phyloP scores from a whole-genome alignment of 2,888 invertebrate species.

The Geotrupes spiniger region DNA sequence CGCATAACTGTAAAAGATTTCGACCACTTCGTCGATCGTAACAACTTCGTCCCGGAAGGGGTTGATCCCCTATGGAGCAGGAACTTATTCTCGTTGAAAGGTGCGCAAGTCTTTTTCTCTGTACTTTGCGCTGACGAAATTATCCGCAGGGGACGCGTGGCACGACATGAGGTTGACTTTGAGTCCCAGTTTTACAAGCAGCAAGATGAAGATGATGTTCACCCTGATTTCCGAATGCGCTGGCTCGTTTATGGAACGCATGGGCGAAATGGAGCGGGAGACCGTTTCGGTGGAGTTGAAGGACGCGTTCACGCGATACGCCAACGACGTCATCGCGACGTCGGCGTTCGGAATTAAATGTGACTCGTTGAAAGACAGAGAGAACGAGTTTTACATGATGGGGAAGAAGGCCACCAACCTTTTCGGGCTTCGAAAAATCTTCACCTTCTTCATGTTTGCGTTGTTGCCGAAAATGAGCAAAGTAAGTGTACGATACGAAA shows the following conservation, averaged over 20 bases:
- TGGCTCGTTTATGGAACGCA: slow-evolving; percentile 27
- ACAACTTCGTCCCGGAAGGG: too few species aligned
- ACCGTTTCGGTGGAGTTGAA: too few species aligned
- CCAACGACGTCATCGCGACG: too few species aligned
- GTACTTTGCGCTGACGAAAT: too few species aligned
- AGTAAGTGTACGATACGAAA: not conserved
- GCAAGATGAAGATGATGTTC: slow-evolving; percentile 45
- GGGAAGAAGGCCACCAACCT: slow-evolving; percentile 47
- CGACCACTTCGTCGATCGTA: too few species aligned
- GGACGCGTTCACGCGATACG: too few species aligned
- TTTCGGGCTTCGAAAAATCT: not conserved
- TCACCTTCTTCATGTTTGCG: not conserved
- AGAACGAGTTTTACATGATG: slow-evolving; percentile 54
- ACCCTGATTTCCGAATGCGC: slow-evolving; percentile 34
- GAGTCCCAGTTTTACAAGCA: slow-evolving; percentile 45
- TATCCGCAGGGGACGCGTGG: slow-evolving; percentile 40
- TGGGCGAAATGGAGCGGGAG: too few species aligned
- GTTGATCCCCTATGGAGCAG: too few species aligned
- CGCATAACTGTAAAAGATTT: too few species aligned
- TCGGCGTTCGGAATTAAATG: too few species aligned
- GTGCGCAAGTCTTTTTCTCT: too few species aligned
- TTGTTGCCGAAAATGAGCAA: slow-evolving; percentile 5
- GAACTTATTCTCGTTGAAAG: too few species aligned
- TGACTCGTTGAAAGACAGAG: slow-evolving; percentile 51
- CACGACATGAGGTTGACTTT: slow-evolving; percentile 48